Base-by-base conservation (phyloP, 2,888 invertebrate species). In the Seladonia tumulorum region DNA sequence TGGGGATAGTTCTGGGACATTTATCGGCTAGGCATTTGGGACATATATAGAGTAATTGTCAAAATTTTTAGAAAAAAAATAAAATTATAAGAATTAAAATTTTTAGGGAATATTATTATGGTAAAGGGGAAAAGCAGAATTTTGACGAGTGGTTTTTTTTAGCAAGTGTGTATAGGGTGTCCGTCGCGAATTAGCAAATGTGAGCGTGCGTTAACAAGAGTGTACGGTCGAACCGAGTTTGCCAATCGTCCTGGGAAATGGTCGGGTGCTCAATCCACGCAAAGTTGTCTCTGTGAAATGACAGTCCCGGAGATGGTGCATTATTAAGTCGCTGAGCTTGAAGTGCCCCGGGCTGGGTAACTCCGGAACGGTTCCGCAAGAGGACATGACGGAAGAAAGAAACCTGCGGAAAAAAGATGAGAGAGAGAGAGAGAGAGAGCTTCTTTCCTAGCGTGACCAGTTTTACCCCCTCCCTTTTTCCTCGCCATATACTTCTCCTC, bases 311-410 rank as follows among this genome's bases (percentile, higher is more conserved):
- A 79, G 79, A 88, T 87, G 80, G 74, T 89, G 87, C 88, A 92
- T 92, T 90, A 90, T 92, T 90, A 86, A 90, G 85, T 91, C 82
- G 82, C 72, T 73, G 76, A 79, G 86, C 76, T 86, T 80, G 81
- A 76, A 86, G 78, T 82, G 86, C 82, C 85, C 63, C 79, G 49
- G 80, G 76, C 66, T 53, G 76, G 74, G 29, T 82, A 80, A 85
- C 79, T 71, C 66, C 45, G 75, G 68, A 75, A 77, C 79, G 75
- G 42, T 47, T 66, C 79, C 39, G 66, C n/a, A 42, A 78, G 72
- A 70, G 76, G 66, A 83, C 72, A 76, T 42, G 42, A 35, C 14
- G 12, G 49, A 45, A n/a, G n/a, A 78, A 29, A 75, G 45, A 16
- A 22, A 71, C 57, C 14, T 39, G 29, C n/a, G 35, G 39, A 25